Percentiles rank a stretch among this genome's conserved stretches.
These are phyloP conservation scores for Nerophis ophidion DNA, from an alignment of 2,113 vertebrate genomes.

Conservation along the genomic window DNA sequence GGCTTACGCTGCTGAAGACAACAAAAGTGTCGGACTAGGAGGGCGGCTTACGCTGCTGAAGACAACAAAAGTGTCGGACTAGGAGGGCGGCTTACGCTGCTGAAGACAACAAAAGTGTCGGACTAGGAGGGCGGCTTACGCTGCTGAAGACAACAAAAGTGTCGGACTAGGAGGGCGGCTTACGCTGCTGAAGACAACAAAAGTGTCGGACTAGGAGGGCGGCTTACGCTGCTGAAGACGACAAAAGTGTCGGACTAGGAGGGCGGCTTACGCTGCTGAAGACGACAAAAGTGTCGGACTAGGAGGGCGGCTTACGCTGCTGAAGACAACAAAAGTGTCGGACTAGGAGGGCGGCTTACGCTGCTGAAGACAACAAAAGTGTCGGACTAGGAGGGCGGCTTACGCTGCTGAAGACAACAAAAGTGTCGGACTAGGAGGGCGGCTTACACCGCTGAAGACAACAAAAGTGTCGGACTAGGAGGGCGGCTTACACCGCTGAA, in stretches of 20 bases:
- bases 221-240: neutral
- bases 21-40: neutral
- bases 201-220: neutral
- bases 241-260: neutral
- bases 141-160: constrained; percentile 5
- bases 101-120: constrained; percentile 1
- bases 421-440: neutral
- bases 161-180: neutral
- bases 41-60: neutral
- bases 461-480: neutral
- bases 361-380: constrained; percentile 5
- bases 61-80: neutral
- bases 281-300: neutral
- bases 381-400: neutral
- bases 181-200: neutral
- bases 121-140: neutral
- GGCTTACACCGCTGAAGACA: neutral
- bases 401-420: neutral
- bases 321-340: constrained; percentile 1
- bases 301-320: neutral
- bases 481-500: neutral
- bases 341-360: neutral
- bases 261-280: neutral
- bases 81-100: neutral
- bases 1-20: neutral